phyloP scores from a whole-genome alignment of 2,888 invertebrate genomes.

The Hetaerina titia region DNA sequence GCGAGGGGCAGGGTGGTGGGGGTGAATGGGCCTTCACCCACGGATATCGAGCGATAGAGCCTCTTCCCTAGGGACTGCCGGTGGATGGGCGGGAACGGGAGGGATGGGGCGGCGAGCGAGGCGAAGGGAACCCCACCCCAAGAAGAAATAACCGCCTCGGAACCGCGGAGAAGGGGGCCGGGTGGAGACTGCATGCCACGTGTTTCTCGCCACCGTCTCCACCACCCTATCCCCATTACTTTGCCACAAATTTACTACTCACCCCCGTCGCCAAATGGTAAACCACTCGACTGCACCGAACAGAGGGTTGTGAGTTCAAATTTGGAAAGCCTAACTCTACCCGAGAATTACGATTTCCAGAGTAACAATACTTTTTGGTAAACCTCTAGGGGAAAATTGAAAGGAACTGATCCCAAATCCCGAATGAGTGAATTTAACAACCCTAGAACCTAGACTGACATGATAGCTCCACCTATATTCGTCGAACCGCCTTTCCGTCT shows the following conservation, averaged over 20 bases:
- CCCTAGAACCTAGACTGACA: too few species aligned
- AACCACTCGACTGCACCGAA: not conserved
- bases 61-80: not conserved
- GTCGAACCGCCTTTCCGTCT: too few species aligned
- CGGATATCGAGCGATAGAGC: constrained; percentile 18
- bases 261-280: not conserved
- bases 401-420: too few species aligned
- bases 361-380: too few species aligned
- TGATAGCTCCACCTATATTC: too few species aligned
- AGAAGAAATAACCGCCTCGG: not conserved
- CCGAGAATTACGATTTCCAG: too few species aligned
- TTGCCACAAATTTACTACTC: not conserved
- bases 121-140: not conserved
- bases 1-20: not conserved
- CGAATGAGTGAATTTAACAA: too few species aligned
- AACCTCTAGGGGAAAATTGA: too few species aligned
- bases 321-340: too few species aligned
- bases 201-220: not conserved
- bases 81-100: not conserved
- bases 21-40: not conserved
- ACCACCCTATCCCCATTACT: not conserved
- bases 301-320: too few species aligned
- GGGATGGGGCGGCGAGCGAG: not conserved
- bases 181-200: not conserved
- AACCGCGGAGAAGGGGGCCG: not conserved